Base-by-base conservation (phyloP, 2,888 invertebrate genomes). In the Pterobdella sp. region DNA sequence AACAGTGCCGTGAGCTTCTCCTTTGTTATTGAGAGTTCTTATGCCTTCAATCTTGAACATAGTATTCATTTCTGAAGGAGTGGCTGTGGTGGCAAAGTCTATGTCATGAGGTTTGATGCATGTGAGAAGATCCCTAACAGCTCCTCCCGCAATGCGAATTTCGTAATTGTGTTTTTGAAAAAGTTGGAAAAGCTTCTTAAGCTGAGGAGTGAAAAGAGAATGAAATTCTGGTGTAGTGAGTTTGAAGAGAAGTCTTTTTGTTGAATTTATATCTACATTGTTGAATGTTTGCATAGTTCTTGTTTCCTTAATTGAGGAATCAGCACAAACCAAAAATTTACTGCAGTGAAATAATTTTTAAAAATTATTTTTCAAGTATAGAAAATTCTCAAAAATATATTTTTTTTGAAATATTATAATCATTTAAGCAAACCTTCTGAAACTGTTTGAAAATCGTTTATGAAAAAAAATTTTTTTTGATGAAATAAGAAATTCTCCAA, bases 21-120 rank as follows among this genome's bases (percentile, higher is more conserved):
- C 83, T 64, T 80, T 92, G 76, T 87, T 87, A 84, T 98, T 96
- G 32, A 99, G 90, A 91, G 95, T 90, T 76, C 97, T 87, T 35
- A 98, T 87, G 71, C 88, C 86, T 85, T 94, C 93, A 68, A 86
- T 85, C 4, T 85, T 88, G 81, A 97, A 95, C 90, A 97, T 92
- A 52, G 89, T 88, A 82, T 93, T 94, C 96, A 99, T 96, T 86
- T 98, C 88, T 26, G 89, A 87, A 0, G 98, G 98, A 0, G 96
- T 97, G 10, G 98, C 98, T 26, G 90, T 91, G 4, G 97, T 95
- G 0, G 98, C 98, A 86, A 99, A 95, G 85, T 99, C 98, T 69
- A 99, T 85, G 85, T 99, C 98, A 81, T 90, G 77, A 1, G 82
- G 82, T 7, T 73, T 42, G 52, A 78, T 82, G 26, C 79, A 80